A percentile compares a stretch with the other conserved stretches of the same genome.
Evolutionary conservation across 2,797 vertebrate genomes (phyloP).

Genomic region (Cuniculus paca): DNA sequence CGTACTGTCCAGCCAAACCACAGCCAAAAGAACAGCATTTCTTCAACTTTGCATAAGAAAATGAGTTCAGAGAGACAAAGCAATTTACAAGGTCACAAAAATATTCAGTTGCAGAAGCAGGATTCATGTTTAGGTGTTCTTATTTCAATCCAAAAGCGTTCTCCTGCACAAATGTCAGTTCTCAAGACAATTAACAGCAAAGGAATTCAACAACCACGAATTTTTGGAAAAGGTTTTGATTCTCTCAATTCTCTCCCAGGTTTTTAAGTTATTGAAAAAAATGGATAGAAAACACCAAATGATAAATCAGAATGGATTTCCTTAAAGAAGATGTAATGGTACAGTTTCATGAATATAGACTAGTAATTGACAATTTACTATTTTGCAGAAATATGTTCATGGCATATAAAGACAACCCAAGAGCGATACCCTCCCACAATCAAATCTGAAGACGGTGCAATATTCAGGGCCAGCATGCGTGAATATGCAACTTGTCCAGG

Average conservation of each 20-base stretch:
- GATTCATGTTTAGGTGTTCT: not conserved
- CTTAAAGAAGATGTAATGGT: not conserved
- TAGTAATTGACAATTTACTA: not conserved
- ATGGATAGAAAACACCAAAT: slow-evolving; percentile 1
- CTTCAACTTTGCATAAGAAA: not conserved
- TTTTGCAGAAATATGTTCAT: not conserved
- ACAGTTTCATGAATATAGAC: not conserved
- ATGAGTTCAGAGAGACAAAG: not conserved
- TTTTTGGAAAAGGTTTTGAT: not conserved
- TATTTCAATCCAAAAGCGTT: slow-evolving; percentile 26
- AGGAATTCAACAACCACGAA: not conserved
- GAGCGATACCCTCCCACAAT: not conserved
- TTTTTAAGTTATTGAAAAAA: slow-evolving; percentile 55
- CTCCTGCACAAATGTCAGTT: not conserved
- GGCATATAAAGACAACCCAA: not conserved
- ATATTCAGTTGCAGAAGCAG: not conserved
- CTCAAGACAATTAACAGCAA: not conserved
- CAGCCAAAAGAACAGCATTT: not conserved
- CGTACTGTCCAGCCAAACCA: not conserved
- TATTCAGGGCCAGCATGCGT: not conserved
- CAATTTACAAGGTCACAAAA: not conserved
- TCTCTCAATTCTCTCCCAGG: not conserved
- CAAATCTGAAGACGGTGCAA: not conserved
- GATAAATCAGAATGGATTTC: slow-evolving; percentile 15
- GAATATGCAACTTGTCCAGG: not conserved